Base-by-base conservation (phyloP, 2,888 invertebrate genomes). In the Cephus pygmeus region DNA sequence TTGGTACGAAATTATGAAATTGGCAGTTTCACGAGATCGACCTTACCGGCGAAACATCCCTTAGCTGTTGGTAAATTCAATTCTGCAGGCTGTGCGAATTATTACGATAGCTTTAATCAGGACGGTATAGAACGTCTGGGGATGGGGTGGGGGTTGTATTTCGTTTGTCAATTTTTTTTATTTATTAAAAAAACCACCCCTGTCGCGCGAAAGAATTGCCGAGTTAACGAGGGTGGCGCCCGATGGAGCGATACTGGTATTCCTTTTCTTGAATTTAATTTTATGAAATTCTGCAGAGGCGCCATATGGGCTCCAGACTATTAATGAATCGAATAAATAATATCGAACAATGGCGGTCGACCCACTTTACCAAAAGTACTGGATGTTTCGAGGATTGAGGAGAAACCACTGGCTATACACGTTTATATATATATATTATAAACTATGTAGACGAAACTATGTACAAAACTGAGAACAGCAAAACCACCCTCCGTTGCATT, bases 321-420 rank as follows among this genome's bases (percentile, higher is more conserved):
- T 80, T 79, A 80, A 83, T 76, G 81, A 83, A 78, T 75, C 80
- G 76, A 76, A 83, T 81, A 83, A 83, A 83, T 83, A 83, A 83
- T 83, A 83, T 80, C 80, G 82, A 81, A 81, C 83, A 81, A 81
- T 81, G 74, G 76, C 69, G 75, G 73, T 73, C 76, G 83, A 81
- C 82, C 82, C 74, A 82, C 73, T 83, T 79, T 79, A 81, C 75
- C 12, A 69, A 75, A 31, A 73, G 77, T 71, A 34, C 34, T 75
- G n/a, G 35, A 35, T 56, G 56, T 56, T 56, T 56, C 23, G 23
- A 56, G 56, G 56, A 56, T 23, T 9, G 23, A 56, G 23, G 56
- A 56, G 23, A 6, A 56, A 56, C 56, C 23, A 56, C 56, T 23
- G 56, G 23, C 23, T 23, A 23, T 9, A 56, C 23, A 23, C 9